These are phyloP conservation scores for Xyliphius kryptos DNA, from an alignment of 2,113 vertebrate genomes.

Conservation along the genomic window DNA sequence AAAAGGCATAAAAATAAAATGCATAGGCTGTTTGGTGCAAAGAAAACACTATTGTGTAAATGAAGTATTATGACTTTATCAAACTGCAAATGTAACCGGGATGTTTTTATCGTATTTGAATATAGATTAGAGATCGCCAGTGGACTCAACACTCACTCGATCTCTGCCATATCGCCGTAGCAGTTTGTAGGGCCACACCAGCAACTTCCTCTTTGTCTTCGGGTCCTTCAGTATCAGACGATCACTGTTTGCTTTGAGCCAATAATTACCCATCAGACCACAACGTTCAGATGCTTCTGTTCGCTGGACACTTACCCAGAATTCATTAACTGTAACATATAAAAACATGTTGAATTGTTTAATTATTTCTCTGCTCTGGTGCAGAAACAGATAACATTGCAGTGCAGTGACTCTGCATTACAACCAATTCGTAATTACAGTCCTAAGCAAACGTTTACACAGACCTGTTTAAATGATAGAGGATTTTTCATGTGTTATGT, in stretches of 20 bases:
- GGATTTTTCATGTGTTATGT: no score
- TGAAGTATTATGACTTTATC: neutral
- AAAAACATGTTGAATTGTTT: slow-evolving; percentile 4
- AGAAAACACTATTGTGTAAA: no score
- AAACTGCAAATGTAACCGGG: no score
- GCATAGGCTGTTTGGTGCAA: no score
- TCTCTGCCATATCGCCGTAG: slow-evolving; percentile 90
- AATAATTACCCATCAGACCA: slow-evolving; percentile 70
- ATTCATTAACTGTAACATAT: slow-evolving; percentile 70
- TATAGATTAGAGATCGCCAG: no score
- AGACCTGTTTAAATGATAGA: no score
- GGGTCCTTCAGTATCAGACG: slow-evolving; percentile 74
- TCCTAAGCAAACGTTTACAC: no score
- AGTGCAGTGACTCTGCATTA: neutral
- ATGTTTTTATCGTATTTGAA: no score
- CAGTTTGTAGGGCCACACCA: slow-evolving; percentile 90
- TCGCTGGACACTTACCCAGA: slow-evolving; percentile 84
- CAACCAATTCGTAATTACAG: no score
- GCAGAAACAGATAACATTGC: neutral
- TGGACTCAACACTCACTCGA: slow-evolving; percentile 65
- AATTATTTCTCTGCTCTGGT: neutral
- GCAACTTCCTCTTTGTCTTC: slow-evolving; percentile 62
- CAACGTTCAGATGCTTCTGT: slow-evolving; percentile 90
- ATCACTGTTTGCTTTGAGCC: slow-evolving; percentile 77
- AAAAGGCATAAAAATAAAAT: no score